Evolutionary conservation across 2,797 vertebrate species (phyloP).

Genomic region (Huso huso): DNA sequence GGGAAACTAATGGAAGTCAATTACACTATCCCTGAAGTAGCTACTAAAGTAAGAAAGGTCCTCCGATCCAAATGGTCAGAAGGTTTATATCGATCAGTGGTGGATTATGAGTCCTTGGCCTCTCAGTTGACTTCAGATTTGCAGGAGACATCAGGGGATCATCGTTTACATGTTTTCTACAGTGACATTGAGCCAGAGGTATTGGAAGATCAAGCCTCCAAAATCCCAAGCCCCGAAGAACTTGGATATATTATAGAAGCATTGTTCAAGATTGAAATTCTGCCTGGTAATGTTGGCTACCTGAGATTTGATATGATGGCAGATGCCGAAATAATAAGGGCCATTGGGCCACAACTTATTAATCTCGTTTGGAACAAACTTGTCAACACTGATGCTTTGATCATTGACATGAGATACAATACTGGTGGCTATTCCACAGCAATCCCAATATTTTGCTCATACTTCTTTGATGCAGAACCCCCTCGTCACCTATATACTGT

Average conservation of each 20-base stretch:
- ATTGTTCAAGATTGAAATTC: slow-evolving; percentile 71
- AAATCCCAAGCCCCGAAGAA: slow-evolving; percentile 66
- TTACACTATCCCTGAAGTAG: slow-evolving; percentile 69
- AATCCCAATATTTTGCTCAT: slow-evolving; percentile 74
- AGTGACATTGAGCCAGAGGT: slow-evolving; percentile 63
- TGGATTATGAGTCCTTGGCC: slow-evolving; percentile 76
- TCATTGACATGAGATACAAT: slow-evolving; percentile 83
- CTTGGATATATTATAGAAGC: slow-evolving; percentile 66
- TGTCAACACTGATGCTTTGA: slow-evolving; percentile 58
- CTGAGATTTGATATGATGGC: slow-evolving; percentile 79
- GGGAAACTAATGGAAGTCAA: slow-evolving; percentile 65
- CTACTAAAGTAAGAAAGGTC: slow-evolving; percentile 42
- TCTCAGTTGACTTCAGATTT: slow-evolving; percentile 77
- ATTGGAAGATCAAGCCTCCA: slow-evolving; percentile 38
- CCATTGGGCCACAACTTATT: slow-evolving; percentile 63
- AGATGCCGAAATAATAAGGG: slow-evolving; percentile 66
- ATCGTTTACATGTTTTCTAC: slow-evolving; percentile 72
- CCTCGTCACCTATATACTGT: slow-evolving; percentile 73
- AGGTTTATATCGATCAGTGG: slow-evolving; percentile 68
- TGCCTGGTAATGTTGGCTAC: slow-evolving; percentile 75
- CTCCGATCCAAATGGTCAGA: slow-evolving; percentile 56
- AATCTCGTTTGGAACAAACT: slow-evolving; percentile 71
- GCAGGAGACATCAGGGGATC: slow-evolving; percentile 77
- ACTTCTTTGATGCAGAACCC: slow-evolving; percentile 72
- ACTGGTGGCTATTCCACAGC: slow-evolving; percentile 71